Percentiles rank a stretch among this genome's conserved stretches.
These are phyloP conservation scores for Augochlora pura DNA, from an alignment of 1,140 invertebrate species.

Conservation along the genomic window DNA sequence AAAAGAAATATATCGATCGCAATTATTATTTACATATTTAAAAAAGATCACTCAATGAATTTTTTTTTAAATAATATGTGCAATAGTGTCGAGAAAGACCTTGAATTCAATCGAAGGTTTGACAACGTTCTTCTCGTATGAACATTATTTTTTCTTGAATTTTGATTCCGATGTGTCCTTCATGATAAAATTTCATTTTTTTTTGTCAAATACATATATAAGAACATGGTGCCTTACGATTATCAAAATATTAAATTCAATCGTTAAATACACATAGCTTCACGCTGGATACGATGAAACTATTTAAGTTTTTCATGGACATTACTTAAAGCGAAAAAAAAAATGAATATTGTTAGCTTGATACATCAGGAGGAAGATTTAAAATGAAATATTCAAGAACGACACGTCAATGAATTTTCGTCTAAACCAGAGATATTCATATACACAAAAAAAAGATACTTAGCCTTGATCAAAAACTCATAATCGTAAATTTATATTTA, in stretches of 20 bases:
- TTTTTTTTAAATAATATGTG: background rate
- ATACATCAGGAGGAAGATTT: background rate
- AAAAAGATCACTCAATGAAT: background rate
- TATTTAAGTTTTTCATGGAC: constrained; percentile 11
- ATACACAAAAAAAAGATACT: constrained; percentile 26
- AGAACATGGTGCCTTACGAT: constrained; percentile 31
- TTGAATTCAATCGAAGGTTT: constrained; percentile 14
- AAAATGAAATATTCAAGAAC: constrained; percentile 1
- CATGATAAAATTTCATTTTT: background rate
- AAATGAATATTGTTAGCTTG: constrained; percentile 7
- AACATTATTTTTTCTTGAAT: constrained; percentile 17
- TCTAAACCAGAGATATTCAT: constrained; percentile 22
- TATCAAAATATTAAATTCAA: constrained; percentile 6
- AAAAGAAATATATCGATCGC: background rate
- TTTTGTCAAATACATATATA: background rate
- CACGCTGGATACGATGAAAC: background rate
- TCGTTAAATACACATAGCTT: background rate
- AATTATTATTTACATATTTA: background rate
- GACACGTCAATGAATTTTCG: constrained; percentile 21
- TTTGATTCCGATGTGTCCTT: background rate
- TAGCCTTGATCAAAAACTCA: constrained; percentile 6
- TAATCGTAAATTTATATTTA: constrained; percentile 22
- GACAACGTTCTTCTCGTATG: background rate
- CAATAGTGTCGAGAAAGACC: constrained; percentile 12
- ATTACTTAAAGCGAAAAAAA: constrained; percentile 8